Evolutionary conservation across 2,797 vertebrate species (phyloP).

Genomic region (Poeciliopsis paucimaculata): DNA sequence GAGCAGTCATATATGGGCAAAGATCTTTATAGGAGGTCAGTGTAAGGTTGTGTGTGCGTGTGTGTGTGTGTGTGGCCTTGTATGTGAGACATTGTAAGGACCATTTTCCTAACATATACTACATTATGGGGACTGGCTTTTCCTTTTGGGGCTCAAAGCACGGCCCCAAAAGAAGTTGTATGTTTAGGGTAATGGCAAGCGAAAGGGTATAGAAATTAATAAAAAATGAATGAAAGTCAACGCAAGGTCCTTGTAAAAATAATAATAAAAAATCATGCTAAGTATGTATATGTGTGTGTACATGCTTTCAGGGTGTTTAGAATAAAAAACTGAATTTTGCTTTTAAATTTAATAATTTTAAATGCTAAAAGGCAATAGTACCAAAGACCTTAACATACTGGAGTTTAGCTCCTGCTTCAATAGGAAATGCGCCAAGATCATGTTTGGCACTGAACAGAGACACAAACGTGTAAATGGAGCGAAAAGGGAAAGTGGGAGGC

Average conservation of each 20-base stretch:
- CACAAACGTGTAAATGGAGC: neutral
- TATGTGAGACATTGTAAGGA: neutral
- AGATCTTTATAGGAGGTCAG: neutral
- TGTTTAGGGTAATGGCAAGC: neutral
- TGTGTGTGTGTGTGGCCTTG: neutral
- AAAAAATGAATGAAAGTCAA: neutral
- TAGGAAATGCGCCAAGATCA: neutral
- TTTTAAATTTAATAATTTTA: neutral
- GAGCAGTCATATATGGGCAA: neutral
- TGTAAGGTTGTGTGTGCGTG: slow-evolving; percentile 10
- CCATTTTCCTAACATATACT: neutral
- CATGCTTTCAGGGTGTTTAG: neutral
- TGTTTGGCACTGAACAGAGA: neutral
- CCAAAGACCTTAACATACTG: neutral
- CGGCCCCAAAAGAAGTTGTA: neutral
- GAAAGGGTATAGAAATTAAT: neutral
- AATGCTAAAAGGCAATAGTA: neutral
- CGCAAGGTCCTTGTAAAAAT: neutral
- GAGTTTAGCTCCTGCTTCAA: neutral
- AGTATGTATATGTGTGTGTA: slow-evolving; percentile 7
- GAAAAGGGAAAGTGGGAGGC: neutral
- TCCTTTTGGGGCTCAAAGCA: neutral
- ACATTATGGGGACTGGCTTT: neutral
- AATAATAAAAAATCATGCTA: neutral
- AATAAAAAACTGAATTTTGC: neutral